phyloP scores from a whole-genome alignment of 1,140 invertebrate species.

The Amphibalanus amphitrite region DNA sequence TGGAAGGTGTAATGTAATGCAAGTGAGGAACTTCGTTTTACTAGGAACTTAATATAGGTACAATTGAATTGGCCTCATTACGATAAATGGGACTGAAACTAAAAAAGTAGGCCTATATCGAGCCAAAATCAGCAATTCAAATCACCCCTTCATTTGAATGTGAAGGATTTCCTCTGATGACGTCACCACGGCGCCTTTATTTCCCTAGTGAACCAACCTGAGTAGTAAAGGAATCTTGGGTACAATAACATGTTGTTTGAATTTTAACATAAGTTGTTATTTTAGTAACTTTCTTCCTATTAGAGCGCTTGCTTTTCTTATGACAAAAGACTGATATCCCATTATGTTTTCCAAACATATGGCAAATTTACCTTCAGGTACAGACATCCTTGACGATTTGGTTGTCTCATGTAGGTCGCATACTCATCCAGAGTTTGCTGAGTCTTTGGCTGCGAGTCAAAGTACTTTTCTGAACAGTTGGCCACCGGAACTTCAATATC shows the following conservation, averaged over 20 bases:
- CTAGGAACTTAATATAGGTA: too few species aligned
- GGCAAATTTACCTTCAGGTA: neutral
- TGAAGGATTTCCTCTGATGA: too few species aligned
- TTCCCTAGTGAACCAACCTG: too few species aligned
- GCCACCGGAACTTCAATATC: neutral
- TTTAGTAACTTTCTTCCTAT: neutral
- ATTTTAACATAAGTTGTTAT: neutral
- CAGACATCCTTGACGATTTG: neutral
- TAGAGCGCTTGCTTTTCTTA: neutral
- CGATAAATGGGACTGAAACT: too few species aligned
- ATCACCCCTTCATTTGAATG: too few species aligned
- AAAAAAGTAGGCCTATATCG: too few species aligned
- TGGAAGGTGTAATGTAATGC: neutral
- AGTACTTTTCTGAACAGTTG: neutral
- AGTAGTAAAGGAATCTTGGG: too few species aligned
- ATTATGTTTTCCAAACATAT: neutral
- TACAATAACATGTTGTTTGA: too few species aligned
- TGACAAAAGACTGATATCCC: neutral
- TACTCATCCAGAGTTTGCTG: neutral
- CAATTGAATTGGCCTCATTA: too few species aligned
- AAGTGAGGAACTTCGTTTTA: too few species aligned
- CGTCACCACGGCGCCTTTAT: too few species aligned
- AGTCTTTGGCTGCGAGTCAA: neutral
- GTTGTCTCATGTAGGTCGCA: neutral
- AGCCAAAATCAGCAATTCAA: too few species aligned